These are phyloP conservation scores for Spodoptera litura DNA, from an alignment of 1,140 invertebrate genomes.

Conservation along the genomic window DNA sequence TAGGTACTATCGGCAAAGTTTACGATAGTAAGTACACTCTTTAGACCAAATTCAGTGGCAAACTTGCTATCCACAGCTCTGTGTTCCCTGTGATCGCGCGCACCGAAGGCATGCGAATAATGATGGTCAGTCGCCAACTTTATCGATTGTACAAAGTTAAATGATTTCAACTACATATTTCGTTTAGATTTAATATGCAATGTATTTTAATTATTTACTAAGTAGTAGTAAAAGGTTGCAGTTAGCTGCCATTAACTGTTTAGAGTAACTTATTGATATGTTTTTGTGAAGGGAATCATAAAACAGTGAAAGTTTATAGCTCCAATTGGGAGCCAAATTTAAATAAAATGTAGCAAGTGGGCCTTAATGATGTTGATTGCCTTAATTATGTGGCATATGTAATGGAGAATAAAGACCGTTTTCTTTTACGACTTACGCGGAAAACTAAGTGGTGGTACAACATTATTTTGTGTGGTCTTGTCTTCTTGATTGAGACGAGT, in stretches of 20 bases:
- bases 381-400: constrained; percentile 44
- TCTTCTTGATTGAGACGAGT: neutral
- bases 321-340: constrained; percentile 29
- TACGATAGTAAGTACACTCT: too few relatives aligned
- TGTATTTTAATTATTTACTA: too few relatives aligned
- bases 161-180: too few relatives aligned
- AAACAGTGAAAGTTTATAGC: constrained; percentile 43
- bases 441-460: constrained; percentile 19
- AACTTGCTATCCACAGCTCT: too few relatives aligned
- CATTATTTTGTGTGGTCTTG: constrained; percentile 6
- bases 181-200: too few relatives aligned
- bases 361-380: constrained; percentile 41
- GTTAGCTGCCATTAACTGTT: neutral
- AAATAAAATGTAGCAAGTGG: constrained; percentile 39
- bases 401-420: constrained; percentile 23
- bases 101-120: too few relatives aligned
- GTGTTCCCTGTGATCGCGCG: too few relatives aligned
- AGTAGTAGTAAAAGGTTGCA: too few relatives aligned
- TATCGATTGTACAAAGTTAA: too few relatives aligned
- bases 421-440: constrained; percentile 34
- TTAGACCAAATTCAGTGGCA: too few relatives aligned
- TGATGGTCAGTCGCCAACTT: too few relatives aligned
- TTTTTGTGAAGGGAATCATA: constrained; percentile 4
- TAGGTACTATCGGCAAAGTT: too few relatives aligned
- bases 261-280: constrained; percentile 18